Evolutionary conservation across 2,888 invertebrate genomes (phyloP), one percentile per base, ranked within the genome.

Genomic region (Patella ulyssiponensis): DNA sequence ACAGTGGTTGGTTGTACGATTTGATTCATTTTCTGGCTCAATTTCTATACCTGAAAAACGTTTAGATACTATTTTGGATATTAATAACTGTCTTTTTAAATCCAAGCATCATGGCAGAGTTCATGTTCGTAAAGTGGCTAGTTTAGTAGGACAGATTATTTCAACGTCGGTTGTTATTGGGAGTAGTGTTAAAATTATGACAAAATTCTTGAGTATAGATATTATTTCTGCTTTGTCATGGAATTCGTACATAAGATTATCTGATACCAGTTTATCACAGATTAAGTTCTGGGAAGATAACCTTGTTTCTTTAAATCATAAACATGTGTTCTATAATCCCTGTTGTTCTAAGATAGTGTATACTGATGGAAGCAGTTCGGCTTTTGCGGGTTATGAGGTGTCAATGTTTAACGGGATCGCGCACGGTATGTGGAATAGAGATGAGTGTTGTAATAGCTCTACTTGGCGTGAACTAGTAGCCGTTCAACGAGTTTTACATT

Each of bases 181-280:
- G 15, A 58, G 58, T 58, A n/a, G 3, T 58, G 15, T n/a, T 58
- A 4, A 58, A 15, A 58, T 58, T n/a, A 58, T 58, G 58, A 58
- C 58, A n/a, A 58, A n/a, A 58, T 58, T n/a, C 15, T 58, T 58
- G 2, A 77, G 77, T 69, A 72, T 69, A 7, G 78, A 77, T 56
- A 75, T 81, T 69, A 15, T 77, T 1, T 33, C 20, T 2, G 73
- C 79, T 17, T 17, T 7, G 14, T 51, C 73, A 2, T 81, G 79
- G 79, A 64, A 77, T 74, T 64, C 77, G 1, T 70, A 71, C 72
- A 76, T 81, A 27, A 14, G 7, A 23, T 14, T 81, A 17, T 78
- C 76, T 20, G 14, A 52, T 20, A 64, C 76, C 1, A 77, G 79
- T 71, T 17, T 64, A 14, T 33, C 54, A 23, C 77, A 79, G 70